A percentile compares a stretch with the other conserved stretches of the same genome.
Evolutionary conservation across 1,140 invertebrate species (phyloP).

Genomic region (Euwallacea fornicatus): DNA sequence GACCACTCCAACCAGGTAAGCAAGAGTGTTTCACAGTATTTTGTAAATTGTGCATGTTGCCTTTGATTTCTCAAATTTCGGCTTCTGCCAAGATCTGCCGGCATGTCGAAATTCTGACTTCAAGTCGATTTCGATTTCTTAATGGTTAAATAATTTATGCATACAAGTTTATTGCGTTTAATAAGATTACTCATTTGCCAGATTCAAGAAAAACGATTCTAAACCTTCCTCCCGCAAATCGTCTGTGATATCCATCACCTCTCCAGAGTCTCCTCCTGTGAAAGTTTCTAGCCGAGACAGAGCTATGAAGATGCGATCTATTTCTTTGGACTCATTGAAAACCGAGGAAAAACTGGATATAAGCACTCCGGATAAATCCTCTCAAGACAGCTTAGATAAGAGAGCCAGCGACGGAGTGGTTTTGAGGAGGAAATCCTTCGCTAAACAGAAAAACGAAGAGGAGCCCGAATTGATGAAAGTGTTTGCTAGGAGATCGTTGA

Average conservation of each 20-base stretch:
- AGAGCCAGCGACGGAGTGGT: slow-evolving; percentile 51
- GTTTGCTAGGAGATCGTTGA: slow-evolving; percentile 73
- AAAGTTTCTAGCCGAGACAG: slow-evolving; percentile 23
- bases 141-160: background rate
- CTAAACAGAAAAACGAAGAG: slow-evolving; percentile 59
- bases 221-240: slow-evolving; percentile 35
- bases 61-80: background rate
- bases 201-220: slow-evolving; percentile 35
- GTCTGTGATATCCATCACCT: slow-evolving; percentile 35
- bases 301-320: slow-evolving; percentile 44
- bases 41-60: background rate
- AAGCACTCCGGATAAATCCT: slow-evolving; percentile 36
- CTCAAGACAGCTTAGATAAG: slow-evolving; percentile 46
- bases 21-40: background rate
- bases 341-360: slow-evolving; percentile 23
- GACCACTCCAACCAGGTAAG: slow-evolving; percentile 35
- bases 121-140: background rate
- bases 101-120: background rate
- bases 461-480: slow-evolving; percentile 79
- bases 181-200: background rate
- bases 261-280: slow-evolving; percentile 32
- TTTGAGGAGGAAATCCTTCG: slow-evolving; percentile 61
- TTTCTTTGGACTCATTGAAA: slow-evolving; percentile 50
- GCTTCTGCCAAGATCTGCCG: too few species aligned
- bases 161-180: too few species aligned